Evolutionary conservation across 2,113 vertebrate genomes (phyloP).

Genomic region (Forbesichthys agassizii): DNA sequence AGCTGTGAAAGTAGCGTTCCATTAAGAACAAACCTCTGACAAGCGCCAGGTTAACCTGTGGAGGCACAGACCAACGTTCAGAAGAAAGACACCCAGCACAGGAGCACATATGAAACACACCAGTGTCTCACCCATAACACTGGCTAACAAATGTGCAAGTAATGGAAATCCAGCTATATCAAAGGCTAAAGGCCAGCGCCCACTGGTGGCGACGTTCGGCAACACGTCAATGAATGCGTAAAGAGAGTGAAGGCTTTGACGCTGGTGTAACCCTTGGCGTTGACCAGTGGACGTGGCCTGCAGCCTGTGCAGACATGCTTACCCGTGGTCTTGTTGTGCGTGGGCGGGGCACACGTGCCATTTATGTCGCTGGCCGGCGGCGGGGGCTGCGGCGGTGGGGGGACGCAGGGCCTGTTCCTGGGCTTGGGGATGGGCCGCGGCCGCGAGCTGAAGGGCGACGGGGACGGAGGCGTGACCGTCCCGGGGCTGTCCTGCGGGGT

Average conservation of each 20-base stretch:
- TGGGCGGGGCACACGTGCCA: slow-evolving; percentile 55
- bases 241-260: too few species aligned
- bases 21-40: slow-evolving; percentile 86
- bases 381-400: slow-evolving; percentile 88
- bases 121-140: too few species aligned
- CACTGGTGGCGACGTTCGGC: too few species aligned
- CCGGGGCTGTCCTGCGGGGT: slow-evolving; percentile 76
- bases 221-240: too few species aligned
- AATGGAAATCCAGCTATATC: too few species aligned
- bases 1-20: slow-evolving; percentile 52
- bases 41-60: slow-evolving; percentile 84
- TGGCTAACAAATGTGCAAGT: too few species aligned
- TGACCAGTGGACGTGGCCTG: too few species aligned
- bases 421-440: slow-evolving; percentile 91
- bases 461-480: slow-evolving; percentile 39
- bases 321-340: slow-evolving; percentile 85
- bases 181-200: too few species aligned
- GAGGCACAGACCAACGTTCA: slow-evolving; percentile 68
- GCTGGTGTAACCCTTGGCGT: too few species aligned
- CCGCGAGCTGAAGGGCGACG: slow-evolving; percentile 72
- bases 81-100: too few species aligned
- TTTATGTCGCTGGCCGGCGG: slow-evolving; percentile 48
- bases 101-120: too few species aligned
- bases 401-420: slow-evolving; percentile 87
- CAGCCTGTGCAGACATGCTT: slow-evolving; percentile 49